Percentiles rank a stretch among this genome's conserved stretches.
Evolutionary conservation across 2,888 invertebrate genomes (phyloP).

Genomic region (Nycteola revayana): DNA sequence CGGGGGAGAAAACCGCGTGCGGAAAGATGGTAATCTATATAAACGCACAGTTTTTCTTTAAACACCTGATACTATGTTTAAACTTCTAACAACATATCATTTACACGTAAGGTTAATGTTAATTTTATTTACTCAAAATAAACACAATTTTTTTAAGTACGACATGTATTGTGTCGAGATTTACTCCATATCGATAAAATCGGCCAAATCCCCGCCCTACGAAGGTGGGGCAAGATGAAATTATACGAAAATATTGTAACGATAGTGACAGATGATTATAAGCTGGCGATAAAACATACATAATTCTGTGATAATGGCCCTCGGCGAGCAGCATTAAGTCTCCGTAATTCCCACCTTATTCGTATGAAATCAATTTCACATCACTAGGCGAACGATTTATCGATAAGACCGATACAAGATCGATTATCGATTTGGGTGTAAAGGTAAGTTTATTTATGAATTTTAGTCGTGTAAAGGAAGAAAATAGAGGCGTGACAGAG

Average conservation of each 20-base stretch:
- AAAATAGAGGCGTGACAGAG: conserved; percentile 1
- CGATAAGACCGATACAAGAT: conserved; percentile 49
- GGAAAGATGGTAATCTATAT: no score
- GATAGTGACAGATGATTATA: conserved; percentile 82
- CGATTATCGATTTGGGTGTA: conserved; percentile 40
- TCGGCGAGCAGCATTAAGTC: conserved; percentile 41
- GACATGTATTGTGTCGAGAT: no score
- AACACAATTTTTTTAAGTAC: no score
- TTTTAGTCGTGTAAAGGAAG: conserved; percentile 7
- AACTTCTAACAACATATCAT: no score
- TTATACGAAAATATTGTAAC: conserved; percentile 80
- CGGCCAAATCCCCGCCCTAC: conserved; percentile 45
- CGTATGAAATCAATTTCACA: conserved; percentile 65
- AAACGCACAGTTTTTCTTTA: no score
- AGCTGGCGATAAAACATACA: conserved; percentile 81
- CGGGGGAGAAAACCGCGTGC: no score
- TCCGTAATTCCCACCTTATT: conserved; percentile 55
- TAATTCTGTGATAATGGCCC: conserved; percentile 74
- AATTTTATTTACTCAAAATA: no score
- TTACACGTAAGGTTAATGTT: no score
- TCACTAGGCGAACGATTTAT: conserved; percentile 51
- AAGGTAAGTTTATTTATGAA: conserved; percentile 32
- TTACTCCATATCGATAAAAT: no score
- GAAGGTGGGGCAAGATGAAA: conserved; percentile 68
- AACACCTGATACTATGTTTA: no score